phyloP scores from a whole-genome alignment of 1,140 invertebrate species.

The Cepaea nemoralis region DNA sequence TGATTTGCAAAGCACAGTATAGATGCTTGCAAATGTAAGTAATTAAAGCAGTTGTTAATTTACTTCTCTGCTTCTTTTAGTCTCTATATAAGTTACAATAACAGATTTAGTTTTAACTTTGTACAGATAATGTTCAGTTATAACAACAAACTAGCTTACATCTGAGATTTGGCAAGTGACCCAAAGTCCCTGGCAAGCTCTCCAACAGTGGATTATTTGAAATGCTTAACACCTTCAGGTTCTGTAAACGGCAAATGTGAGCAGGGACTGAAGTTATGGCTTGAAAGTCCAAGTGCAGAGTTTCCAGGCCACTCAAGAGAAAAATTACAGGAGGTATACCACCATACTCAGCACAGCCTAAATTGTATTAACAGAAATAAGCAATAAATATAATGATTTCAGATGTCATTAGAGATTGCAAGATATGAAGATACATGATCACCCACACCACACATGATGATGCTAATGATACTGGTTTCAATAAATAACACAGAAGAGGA shows the following conservation, averaged over 20 bases:
- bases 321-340: conserved; percentile 62
- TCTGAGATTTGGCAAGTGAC: conserved; percentile 56
- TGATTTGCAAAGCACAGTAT: no score
- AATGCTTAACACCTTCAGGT: conserved; percentile 52
- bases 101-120: no score
- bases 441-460: no score
- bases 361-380: conserved; percentile 14
- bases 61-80: not conserved
- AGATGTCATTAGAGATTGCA: no score
- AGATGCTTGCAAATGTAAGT: no score
- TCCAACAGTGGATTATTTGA: conserved; percentile 58
- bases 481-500: no score
- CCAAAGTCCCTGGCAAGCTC: conserved; percentile 56
- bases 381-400: not conserved
- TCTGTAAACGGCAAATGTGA: conserved; percentile 56
- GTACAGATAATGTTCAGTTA: not conserved
- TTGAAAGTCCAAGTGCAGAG: conserved; percentile 57
- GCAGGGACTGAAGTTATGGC: conserved; percentile 59
- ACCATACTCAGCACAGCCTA: conserved; percentile 56
- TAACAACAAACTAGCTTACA: conserved; percentile 45
- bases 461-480: no score
- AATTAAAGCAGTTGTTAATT: no score
- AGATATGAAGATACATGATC: no score
- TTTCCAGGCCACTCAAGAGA: conserved; percentile 50
- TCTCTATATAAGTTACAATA: not conserved